Conservation (phyloP, 2,797 vertebrate genomes). For the Anabas testudineus region DNA sequence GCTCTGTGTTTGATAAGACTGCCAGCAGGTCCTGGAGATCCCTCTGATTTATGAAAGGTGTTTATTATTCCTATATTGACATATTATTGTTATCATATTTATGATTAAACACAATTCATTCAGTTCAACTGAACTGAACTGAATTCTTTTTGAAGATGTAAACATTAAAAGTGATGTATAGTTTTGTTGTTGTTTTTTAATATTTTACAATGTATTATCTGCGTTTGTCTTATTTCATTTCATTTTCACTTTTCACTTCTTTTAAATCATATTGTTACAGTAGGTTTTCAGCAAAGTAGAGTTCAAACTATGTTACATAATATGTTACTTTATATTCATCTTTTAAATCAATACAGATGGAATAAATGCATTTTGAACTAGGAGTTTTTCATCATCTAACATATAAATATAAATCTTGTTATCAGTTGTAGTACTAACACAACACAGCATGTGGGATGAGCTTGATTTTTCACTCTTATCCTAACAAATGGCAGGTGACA, state of each 20-base stretch:
- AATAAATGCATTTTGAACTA: neutral
- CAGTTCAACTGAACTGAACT: neutral
- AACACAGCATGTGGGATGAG: neutral
- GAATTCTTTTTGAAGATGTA: neutral
- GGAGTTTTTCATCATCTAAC: neutral
- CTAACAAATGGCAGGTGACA: neutral
- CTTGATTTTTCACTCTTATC: neutral
- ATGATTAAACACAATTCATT: constrained; percentile 5
- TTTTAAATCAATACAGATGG: too few relatives aligned
- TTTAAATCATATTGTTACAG: neutral
- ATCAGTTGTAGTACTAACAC: neutral
- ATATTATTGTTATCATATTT: neutral
- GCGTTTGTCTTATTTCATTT: neutral
- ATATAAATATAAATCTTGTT: neutral
- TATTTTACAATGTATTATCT: neutral
- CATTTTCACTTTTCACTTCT: neutral
- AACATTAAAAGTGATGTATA: neutral
- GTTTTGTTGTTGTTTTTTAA: constrained; percentile 3
- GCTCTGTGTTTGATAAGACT: constrained; percentile 29
- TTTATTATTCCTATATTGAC: constrained; percentile 12
- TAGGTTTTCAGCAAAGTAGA: neutral
- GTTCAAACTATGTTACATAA: neutral
- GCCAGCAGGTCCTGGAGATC: constrained; percentile 19
- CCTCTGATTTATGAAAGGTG: constrained; percentile 27
- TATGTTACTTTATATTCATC: neutral